These are phyloP conservation scores for Cichlasoma orientale DNA, from an alignment of 2,797 vertebrate genomes.

Conservation along the genomic window DNA sequence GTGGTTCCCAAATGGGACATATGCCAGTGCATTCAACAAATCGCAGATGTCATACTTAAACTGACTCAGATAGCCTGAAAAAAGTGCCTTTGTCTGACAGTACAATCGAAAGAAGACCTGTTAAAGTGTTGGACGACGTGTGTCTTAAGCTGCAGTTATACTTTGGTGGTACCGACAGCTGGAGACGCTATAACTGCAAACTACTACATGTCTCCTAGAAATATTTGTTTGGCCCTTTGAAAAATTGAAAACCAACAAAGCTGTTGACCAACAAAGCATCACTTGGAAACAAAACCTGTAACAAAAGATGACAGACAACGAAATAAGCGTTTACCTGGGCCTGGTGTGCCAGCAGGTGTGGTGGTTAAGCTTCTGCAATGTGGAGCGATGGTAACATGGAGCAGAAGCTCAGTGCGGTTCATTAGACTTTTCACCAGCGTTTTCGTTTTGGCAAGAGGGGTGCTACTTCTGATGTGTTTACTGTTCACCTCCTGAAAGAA, in stretches of 20 bases:
- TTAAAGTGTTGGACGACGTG: too few relatives aligned
- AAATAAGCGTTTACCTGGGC: conserved; percentile 65
- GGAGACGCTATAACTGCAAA: too few relatives aligned
- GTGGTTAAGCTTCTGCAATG: conserved; percentile 92
- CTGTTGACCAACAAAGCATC: not conserved
- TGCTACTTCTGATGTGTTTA: conserved; percentile 82
- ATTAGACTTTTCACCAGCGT: conserved; percentile 93
- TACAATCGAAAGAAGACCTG: not conserved
- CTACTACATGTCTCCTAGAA: too few relatives aligned
- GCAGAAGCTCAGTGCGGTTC: conserved; percentile 94
- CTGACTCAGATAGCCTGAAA: not conserved
- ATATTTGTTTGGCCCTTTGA: not conserved
- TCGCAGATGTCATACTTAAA: too few relatives aligned
- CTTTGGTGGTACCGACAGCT: not conserved
- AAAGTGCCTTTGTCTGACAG: not conserved
- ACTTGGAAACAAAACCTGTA: not conserved
- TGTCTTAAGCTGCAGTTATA: not conserved
- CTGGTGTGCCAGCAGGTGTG: conserved; percentile 91
- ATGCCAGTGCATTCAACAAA: not conserved
- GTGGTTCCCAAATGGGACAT: not conserved
- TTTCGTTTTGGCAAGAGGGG: conserved; percentile 92
- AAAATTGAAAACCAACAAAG: not conserved
- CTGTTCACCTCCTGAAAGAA: conserved; percentile 96
- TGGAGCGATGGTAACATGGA: conserved; percentile 96
- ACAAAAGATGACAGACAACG: not conserved